Conservation (phyloP, 1,140 invertebrate genomes). For the Drosophila neocordata region DNA sequence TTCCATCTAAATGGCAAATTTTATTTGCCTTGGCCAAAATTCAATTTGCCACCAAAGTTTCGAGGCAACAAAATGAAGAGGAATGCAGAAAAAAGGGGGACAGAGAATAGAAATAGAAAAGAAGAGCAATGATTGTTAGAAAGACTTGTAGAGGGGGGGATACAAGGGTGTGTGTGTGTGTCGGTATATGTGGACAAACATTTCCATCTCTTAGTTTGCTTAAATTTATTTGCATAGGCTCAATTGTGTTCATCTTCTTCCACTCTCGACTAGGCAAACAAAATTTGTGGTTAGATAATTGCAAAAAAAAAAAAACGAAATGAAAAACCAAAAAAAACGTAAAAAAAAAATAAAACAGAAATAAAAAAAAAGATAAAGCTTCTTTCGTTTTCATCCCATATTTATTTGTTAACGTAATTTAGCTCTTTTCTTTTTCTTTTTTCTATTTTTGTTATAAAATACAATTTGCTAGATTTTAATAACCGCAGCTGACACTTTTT, state of each 20-base stretch:
- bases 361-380: not conserved
- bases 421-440: constrained; percentile 10
- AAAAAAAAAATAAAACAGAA: not conserved
- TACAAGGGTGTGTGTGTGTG: not conserved
- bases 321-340: constrained; percentile 17
- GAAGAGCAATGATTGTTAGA: too few relatives aligned
- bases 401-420: constrained; percentile 2
- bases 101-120: too few relatives aligned
- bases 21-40: constrained; percentile 70
- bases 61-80: not conserved
- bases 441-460: constrained; percentile 45
- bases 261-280: constrained; percentile 53
- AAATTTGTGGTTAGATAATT: constrained; percentile 58
- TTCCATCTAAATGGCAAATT: constrained; percentile 46
- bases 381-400: not conserved
- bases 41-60: constrained; percentile 67
- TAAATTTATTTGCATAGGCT: constrained; percentile 54
- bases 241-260: constrained; percentile 16
- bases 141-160: not conserved
- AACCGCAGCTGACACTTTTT: constrained; percentile 57
- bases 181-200: constrained; percentile 50
- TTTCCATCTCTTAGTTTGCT: constrained; percentile 43
- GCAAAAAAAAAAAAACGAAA: constrained; percentile 29
- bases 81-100: not conserved
- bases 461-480: constrained; percentile 63